Base-by-base conservation (phyloP, 2,113 vertebrate species). In the Tenebrosternarchus preto region DNA sequence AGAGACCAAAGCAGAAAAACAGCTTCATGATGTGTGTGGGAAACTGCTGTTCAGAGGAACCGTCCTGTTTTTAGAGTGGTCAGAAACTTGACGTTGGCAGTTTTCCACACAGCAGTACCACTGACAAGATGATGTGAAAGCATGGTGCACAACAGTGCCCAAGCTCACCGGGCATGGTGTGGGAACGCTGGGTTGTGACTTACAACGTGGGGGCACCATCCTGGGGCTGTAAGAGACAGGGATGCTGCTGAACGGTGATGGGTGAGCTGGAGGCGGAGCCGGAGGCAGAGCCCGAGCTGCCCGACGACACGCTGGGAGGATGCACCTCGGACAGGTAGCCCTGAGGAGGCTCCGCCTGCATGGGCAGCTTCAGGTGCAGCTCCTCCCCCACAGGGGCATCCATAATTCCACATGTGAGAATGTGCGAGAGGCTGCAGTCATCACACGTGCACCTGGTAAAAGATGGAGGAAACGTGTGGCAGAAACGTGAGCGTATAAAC, bases 391-490 rank as follows among this genome's bases (percentile, higher is more conserved):
- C 94, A 1, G 97, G 95, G n/a, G 98, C 93, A 76, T 99, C 98
- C 96, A 98, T 95, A 89, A 99, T 96, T 81, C 98, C 98, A 80
- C 98, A 99, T 0, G 97, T 99, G 85, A 99, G 93, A 89, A 99
- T 99, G 92, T 99, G 98, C 12, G 97, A 99, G 75, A 99, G 96
- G 86, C 98, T 99, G 90, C 98, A 99, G 94, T 99, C 97, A 24
- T 99, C 98, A 78, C 98, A 99, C 19, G 98, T 97, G 88, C 98
- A 99, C 87, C 98, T 99, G 60, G 27, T 24, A 20, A 36, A 36
- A 6, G 31, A 22, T 1, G 16, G 12, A 27, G 15, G 7, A 9
- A 20, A 64, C 1, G 0, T 43, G 66, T 25, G 39, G 15, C 60
- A 4, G 0, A 19, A 68, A 84, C 3, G 17, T 2, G 24, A 7